Conservation (phyloP, 2,113 vertebrate species). For the Rhinolophus sinicus region DNA sequence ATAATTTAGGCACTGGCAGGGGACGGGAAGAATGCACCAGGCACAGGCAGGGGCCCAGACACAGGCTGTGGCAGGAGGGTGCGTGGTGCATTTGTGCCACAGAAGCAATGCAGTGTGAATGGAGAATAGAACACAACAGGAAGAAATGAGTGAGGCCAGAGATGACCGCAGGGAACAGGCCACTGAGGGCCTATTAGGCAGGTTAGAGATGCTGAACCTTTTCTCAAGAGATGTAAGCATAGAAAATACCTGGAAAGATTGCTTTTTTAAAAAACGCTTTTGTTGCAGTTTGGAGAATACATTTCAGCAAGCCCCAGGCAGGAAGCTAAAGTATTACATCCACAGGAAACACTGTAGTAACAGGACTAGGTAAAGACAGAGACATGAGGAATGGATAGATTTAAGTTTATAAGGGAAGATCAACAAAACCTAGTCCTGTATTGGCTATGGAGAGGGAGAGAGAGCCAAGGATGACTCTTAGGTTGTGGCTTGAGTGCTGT, state of each 20-base stretch:
- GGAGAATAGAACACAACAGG: background rate
- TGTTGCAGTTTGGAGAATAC: background rate
- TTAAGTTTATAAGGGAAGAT: background rate
- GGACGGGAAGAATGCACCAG: background rate
- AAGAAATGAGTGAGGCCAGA: background rate
- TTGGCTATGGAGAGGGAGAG: background rate
- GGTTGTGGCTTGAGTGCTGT: background rate
- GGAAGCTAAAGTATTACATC: background rate
- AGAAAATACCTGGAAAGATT: background rate
- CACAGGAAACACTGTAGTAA: background rate
- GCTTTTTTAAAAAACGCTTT: background rate
- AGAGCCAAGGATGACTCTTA: background rate
- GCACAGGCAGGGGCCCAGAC: background rate
- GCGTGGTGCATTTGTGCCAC: rapidly evolving
- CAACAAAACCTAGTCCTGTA: background rate
- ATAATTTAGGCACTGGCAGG: background rate
- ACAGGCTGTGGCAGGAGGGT: background rate
- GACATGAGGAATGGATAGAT: background rate
- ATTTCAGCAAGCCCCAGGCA: background rate
- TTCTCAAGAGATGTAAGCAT: background rate
- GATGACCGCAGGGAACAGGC: background rate
- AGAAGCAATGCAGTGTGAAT: background rate
- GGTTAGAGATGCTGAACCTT: background rate
- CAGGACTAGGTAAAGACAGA: background rate
- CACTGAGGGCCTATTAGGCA: background rate